Evolutionary conservation across 2,113 vertebrate species (phyloP).

Genomic region (Conger conger): DNA sequence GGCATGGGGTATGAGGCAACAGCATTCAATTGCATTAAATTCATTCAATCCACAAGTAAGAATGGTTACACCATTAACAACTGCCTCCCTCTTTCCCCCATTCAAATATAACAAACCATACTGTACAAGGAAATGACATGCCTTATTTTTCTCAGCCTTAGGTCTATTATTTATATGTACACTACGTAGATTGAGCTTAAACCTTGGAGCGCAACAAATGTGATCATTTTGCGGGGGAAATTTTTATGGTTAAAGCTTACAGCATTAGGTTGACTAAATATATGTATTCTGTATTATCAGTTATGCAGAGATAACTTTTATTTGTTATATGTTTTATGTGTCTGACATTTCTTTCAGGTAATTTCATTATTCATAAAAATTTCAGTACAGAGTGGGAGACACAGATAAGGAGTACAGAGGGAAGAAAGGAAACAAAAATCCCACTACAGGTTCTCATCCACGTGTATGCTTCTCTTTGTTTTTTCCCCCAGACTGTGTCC

Average conservation of each 20-base stretch:
- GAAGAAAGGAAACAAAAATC: not conserved
- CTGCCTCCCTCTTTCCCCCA: not conserved
- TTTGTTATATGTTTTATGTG: not conserved
- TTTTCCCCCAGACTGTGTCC: not conserved
- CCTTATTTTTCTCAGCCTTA: not conserved
- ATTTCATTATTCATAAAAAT: not conserved
- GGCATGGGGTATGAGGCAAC: not conserved
- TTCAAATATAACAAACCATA: not conserved
- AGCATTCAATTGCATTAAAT: slow-evolving; percentile 54
- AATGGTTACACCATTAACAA: not conserved
- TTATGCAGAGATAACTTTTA: too few relatives aligned
- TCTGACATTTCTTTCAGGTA: not conserved
- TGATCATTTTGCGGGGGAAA: not conserved
- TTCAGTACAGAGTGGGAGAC: not conserved
- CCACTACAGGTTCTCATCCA: not conserved
- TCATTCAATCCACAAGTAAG: slow-evolving; percentile 22
- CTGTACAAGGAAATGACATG: not conserved
- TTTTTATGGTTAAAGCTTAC: not conserved
- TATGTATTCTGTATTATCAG: too few relatives aligned
- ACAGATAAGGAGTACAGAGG: not conserved
- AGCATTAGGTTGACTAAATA: too few relatives aligned
- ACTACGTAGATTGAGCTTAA: not conserved
- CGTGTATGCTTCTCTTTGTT: not conserved
- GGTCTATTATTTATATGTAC: not conserved
- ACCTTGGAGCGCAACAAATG: not conserved